phyloP scores from a whole-genome alignment of 2,113 vertebrate species.

The Gracilinanus agilis region DNA sequence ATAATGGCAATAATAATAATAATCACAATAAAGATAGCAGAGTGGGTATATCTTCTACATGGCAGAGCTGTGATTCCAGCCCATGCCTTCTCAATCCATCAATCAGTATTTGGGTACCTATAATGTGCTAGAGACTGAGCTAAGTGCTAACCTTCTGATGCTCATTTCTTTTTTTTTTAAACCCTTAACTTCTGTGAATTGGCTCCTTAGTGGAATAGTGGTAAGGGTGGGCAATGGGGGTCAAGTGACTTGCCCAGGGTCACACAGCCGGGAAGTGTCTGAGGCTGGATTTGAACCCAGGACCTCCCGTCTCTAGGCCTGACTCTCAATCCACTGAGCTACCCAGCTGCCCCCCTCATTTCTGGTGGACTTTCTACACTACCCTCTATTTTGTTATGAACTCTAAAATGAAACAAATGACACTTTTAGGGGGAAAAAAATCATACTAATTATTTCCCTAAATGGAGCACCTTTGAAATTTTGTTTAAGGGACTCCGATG shows the following conservation, averaged over 20 bases:
- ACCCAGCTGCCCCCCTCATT: no score
- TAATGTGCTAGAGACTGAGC: background rate
- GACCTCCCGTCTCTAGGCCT: no score
- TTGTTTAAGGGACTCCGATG: background rate
- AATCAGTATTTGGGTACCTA: background rate
- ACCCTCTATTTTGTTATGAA: background rate
- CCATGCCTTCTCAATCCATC: background rate
- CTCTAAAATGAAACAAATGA: background rate
- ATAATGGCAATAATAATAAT: background rate
- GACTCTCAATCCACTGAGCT: no score
- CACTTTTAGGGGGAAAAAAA: background rate
- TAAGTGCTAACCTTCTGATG: background rate
- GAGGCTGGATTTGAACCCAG: no score
- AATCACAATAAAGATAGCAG: background rate
- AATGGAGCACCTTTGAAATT: background rate
- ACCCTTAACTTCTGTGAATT: no score
- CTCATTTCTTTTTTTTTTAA: no score
- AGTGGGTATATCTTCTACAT: background rate
- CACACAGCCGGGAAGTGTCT: no score
- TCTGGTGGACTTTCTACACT: background rate
- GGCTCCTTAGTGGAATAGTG: no score
- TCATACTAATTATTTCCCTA: background rate
- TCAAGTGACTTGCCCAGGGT: no score
- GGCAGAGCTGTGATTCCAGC: background rate
- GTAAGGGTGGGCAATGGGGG: no score